phyloP scores from a whole-genome alignment of 2,888 invertebrate genomes.

The Brenthis ino region DNA sequence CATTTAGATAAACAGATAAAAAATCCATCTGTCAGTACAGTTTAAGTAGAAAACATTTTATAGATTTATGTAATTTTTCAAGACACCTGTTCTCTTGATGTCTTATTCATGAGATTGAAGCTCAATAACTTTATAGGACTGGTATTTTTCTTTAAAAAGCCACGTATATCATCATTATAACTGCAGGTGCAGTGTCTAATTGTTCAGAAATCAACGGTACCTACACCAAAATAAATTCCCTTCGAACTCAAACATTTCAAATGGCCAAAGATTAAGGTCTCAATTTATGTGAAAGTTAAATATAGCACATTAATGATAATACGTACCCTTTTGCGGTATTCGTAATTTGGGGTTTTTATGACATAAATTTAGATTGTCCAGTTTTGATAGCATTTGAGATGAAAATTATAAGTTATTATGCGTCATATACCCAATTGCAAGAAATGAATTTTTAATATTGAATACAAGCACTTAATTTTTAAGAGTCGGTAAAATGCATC shows the following conservation, averaged over 20 bases:
- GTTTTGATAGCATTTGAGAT: conserved; percentile 15
- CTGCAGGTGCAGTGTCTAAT: conserved; percentile 37
- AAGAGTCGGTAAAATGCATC: not conserved
- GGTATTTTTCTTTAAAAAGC: conserved; percentile 16
- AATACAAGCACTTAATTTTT: not conserved
- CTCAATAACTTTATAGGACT: conserved; percentile 26
- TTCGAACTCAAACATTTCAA: not conserved
- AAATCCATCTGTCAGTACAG: conserved; percentile 22
- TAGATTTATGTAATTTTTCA: conserved; percentile 21
- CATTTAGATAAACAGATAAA: conserved; percentile 14
- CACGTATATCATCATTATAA: conserved; percentile 29
- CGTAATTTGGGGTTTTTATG: conserved; percentile 21
- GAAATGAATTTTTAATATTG: conserved; percentile 1
- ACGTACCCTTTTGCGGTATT: conserved; percentile 6
- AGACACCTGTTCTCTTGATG: conserved; percentile 23
- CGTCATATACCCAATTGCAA: conserved; percentile 8
- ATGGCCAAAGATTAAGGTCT: conserved; percentile 11
- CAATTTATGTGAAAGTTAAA: conserved; percentile 15
- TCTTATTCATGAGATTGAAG: conserved; percentile 28
- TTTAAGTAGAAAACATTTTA: conserved; percentile 21
- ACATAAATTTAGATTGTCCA: conserved; percentile 10
- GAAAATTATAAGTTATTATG: conserved; percentile 6
- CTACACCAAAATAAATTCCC: not conserved
- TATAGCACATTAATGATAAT: conserved; percentile 3
- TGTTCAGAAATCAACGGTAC: conserved; percentile 2